Conservation (phyloP, 2,113 vertebrate species). For the Strix uralensis region DNA sequence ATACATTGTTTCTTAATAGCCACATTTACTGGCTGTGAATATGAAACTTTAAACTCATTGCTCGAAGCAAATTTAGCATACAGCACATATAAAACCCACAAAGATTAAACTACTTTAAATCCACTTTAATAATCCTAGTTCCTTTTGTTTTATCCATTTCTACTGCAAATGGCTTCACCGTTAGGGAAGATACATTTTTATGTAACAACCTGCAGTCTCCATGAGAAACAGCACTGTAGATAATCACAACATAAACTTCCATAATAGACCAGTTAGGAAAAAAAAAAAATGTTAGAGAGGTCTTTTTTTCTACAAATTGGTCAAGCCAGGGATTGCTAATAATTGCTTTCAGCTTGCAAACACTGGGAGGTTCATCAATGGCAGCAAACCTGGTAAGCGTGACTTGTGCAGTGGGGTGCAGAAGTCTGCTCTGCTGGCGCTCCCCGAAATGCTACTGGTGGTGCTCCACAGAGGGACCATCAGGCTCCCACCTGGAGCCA, state of each 20-base stretch:
- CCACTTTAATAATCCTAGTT: conserved; percentile 6
- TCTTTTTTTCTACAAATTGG: neutral
- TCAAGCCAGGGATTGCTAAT: neutral
- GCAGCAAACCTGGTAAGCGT: neutral
- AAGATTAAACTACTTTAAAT: conserved; percentile 47
- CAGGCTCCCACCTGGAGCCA: neutral
- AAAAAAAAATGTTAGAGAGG: neutral
- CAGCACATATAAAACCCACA: neutral
- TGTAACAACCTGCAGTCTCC: neutral
- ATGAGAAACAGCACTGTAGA: neutral
- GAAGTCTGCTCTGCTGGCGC: neutral
- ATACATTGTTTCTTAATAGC: conserved; percentile 64
- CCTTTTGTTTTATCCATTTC: conserved; percentile 40
- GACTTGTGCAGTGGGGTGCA: neutral
- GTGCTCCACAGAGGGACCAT: neutral
- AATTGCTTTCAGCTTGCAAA: neutral
- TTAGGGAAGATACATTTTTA: conserved; percentile 5
- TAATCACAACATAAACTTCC: neutral
- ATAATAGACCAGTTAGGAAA: neutral
- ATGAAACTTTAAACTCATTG: conserved; percentile 36
- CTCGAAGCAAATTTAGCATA: conserved; percentile 62
- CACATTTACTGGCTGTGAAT: conserved; percentile 56
- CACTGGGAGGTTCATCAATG: neutral
- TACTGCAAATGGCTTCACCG: conserved; percentile 8
- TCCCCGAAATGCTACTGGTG: neutral